phyloP scores from a whole-genome alignment of 2,888 invertebrate species.

The Uropetala carovei region DNA sequence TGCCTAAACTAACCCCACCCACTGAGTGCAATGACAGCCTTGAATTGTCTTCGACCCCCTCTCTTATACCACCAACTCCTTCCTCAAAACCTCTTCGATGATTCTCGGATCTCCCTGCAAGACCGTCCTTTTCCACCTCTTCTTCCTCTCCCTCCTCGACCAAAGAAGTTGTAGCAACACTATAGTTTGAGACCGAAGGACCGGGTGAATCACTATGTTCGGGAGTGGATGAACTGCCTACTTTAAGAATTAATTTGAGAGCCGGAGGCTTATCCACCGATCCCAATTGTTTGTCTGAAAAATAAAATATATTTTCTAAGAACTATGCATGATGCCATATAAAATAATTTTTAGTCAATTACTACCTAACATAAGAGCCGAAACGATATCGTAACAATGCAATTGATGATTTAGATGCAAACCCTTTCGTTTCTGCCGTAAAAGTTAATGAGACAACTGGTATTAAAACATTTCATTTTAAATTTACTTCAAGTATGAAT shows the following conservation, averaged over 20 bases:
- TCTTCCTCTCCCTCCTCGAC: slow-evolving; percentile 71
- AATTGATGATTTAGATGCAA: too few species aligned
- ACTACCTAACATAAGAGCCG: too few species aligned
- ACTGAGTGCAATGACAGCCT: slow-evolving; percentile 69
- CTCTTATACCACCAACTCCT: neutral
- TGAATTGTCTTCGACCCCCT: slow-evolving; percentile 67
- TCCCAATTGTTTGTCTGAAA: slow-evolving; percentile 67
- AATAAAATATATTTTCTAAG: neutral
- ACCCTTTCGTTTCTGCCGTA: too few species aligned
- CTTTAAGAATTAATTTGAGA: slow-evolving; percentile 85
- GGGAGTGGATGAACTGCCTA: slow-evolving; percentile 83
- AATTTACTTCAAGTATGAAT: too few species aligned
- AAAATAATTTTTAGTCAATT: too few species aligned
- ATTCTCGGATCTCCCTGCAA: slow-evolving; percentile 1
- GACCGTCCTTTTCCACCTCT: slow-evolving; percentile 38
- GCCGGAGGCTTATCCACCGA: slow-evolving; percentile 77
- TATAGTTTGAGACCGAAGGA: slow-evolving; percentile 70
- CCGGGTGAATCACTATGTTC: slow-evolving; percentile 79
- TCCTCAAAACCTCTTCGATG: slow-evolving; percentile 31
- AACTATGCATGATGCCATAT: neutral
- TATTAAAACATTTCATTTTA: neutral
- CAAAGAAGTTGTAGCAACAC: slow-evolving; percentile 71
- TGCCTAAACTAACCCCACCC: slow-evolving; percentile 68
- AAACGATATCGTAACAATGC: too few species aligned
- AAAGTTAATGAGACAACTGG: too few species aligned